phyloP scores from a whole-genome alignment of 2,113 vertebrate species.

The Pontoporia blainvillei region DNA sequence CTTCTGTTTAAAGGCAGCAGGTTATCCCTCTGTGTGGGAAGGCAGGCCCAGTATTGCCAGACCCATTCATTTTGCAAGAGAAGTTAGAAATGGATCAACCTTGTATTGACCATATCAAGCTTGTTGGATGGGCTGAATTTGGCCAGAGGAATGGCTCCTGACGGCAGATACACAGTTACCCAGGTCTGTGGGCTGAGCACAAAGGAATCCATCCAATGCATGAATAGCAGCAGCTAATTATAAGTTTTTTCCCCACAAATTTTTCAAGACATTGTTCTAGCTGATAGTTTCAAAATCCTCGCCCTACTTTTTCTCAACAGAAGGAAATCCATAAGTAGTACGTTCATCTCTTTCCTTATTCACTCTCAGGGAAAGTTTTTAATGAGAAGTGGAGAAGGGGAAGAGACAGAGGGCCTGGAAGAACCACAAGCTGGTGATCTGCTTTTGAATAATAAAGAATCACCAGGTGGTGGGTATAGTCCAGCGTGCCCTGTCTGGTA shows the following conservation, averaged over 20 bases:
- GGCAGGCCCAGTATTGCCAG: not conserved
- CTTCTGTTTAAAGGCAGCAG: not conserved
- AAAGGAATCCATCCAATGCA: not conserved
- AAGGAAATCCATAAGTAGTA: not conserved
- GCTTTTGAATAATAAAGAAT: not conserved
- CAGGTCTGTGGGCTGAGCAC: not conserved
- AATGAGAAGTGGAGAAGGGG: not conserved
- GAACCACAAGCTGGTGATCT: not conserved
- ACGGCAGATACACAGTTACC: not conserved
- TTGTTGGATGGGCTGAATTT: not conserved
- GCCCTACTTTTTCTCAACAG: not conserved
- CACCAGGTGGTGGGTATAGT: not conserved
- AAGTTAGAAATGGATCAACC: not conserved
- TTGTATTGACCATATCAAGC: not conserved
- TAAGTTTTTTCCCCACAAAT: not conserved
- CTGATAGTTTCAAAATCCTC: not conserved
- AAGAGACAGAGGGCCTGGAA: not conserved
- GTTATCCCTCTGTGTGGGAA: not conserved
- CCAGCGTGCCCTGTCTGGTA: not conserved
- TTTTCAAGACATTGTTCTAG: not conserved
- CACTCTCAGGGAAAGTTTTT: not conserved
- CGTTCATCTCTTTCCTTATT: not conserved
- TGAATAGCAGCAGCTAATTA: not conserved
- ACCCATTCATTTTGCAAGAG: not conserved
- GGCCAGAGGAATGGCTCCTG: not conserved